Evolutionary conservation across 2,113 vertebrate genomes (phyloP).

Genomic region (Empidonax alnorum): DNA sequence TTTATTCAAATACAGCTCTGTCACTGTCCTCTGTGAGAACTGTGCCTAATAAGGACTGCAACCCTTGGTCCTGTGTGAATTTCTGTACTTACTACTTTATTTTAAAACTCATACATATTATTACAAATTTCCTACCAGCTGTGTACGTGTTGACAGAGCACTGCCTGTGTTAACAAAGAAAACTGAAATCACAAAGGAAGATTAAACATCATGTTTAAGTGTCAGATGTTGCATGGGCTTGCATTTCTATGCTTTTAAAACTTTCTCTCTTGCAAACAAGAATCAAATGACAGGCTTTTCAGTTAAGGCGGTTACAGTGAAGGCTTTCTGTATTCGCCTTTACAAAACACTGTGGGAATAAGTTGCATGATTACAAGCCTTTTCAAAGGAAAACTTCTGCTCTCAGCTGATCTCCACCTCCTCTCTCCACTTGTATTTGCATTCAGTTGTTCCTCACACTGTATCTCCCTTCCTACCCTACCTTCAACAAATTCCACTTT

Average conservation of each 20-base stretch:
- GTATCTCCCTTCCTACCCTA: background rate
- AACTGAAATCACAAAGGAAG: slow-evolving; percentile 14
- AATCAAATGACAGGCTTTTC: background rate
- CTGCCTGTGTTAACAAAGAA: background rate
- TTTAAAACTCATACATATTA: background rate
- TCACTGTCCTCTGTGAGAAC: background rate
- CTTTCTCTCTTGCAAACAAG: slow-evolving; percentile 22
- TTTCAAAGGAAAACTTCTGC: background rate
- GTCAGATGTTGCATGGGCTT: slow-evolving; percentile 14
- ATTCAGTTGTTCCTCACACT: background rate
- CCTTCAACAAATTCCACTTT: background rate
- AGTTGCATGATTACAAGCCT: slow-evolving; percentile 18
- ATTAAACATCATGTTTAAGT: background rate
- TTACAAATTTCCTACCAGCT: slow-evolving; percentile 12
- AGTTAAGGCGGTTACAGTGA: slow-evolving; percentile 4
- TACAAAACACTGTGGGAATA: slow-evolving; percentile 5
- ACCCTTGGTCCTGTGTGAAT: background rate
- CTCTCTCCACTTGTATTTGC: background rate
- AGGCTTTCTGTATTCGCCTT: slow-evolving; percentile 12
- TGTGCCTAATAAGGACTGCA: background rate
- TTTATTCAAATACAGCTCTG: background rate
- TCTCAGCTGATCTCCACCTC: background rate
- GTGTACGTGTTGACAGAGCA: background rate
- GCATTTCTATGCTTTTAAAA: slow-evolving; percentile 8
- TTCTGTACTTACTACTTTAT: background rate